These are phyloP conservation scores for Caenorhabditis sp. DNA, from an alignment of 2,888 invertebrate species.

Conservation along the genomic window DNA sequence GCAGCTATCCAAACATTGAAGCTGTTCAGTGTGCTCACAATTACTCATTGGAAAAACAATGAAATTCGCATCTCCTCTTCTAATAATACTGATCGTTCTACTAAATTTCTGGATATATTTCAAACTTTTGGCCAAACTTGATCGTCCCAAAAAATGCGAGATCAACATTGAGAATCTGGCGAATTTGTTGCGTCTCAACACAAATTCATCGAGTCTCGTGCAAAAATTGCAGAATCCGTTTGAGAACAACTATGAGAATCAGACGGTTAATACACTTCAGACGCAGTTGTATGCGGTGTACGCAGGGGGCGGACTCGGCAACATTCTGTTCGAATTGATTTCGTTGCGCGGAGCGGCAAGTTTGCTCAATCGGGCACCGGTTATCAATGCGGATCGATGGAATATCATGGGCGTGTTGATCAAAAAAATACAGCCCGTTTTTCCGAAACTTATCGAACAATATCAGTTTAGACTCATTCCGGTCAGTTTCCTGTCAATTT, in stretches of 20 bases:
- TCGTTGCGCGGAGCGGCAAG: conserved; percentile 28
- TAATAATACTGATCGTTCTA: no score
- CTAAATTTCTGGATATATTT: not conserved
- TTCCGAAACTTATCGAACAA: conserved; percentile 17
- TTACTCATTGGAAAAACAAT: no score
- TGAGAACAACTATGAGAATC: not conserved
- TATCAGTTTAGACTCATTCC: conserved; percentile 18
- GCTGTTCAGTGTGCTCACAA: no score
- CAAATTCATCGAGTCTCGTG: no score
- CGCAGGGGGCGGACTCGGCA: conserved; percentile 7
- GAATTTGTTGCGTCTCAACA: not conserved
- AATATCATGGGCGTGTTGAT: conserved; percentile 3
- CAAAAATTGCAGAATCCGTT: no score
- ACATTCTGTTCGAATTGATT: conserved; percentile 25
- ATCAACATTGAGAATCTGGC: not conserved
- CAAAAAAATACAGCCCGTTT: conserved; percentile 22
- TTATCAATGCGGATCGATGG: conserved; percentile 19
- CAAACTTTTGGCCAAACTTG: not conserved
- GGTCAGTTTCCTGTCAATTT: not conserved
- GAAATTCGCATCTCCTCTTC: no score
- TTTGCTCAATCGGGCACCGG: conserved; percentile 11
- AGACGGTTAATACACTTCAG: not conserved
- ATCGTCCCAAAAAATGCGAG: not conserved
- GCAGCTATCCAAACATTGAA: no score
- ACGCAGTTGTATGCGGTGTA: not conserved